Base-by-base conservation (phyloP, 2,797 vertebrate species). In the Tiaroga cobitis region DNA sequence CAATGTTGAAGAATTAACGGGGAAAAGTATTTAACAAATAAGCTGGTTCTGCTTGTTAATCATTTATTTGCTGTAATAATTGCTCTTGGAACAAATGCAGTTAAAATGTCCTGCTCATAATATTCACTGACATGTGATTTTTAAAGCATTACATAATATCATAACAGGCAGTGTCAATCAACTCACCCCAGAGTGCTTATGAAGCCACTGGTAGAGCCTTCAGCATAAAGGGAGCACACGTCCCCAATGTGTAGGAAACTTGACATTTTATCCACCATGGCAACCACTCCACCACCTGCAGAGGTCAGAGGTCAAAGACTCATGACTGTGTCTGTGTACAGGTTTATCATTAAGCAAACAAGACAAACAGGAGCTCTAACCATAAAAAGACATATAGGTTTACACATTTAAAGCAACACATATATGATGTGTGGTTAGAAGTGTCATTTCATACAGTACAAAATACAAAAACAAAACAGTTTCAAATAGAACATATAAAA, bases 231-330 rank as follows among this genome's bases (percentile, higher is more conserved):
- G 92, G 96, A 97, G 91, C 96, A 97, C 89, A 97, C 96, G 92
- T 97, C 97, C 92, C 97, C 97, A 87, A 97, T 97, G 87, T 97
- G 97, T 83, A 97, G 95, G 91, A 97, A 97, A 92, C 97, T 97
- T 84, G 97, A 97, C 95, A 97, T 97, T 94, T 97, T 97, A 93
- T 97, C 96, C 29, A 96, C 96, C 96, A 97, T 97, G 90, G 89
- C 90, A 85, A 34, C 68, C 73, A 73, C 84, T 80, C 81, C 82
- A 61, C 80, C 87, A 86, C 88, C 90, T 88, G 82, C 73, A 86
- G 21, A 68, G 65, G 67, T 79, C 49, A 85, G 46, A 80, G 46
- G 70, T 80, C 72, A 84, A n/a, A 41, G 19, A 61, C 29, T 81
- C 34, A 82, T 15, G 43, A 56, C 59, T 63, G 70, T 37, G 65